phyloP scores from a whole-genome alignment of 2,888 invertebrate genomes.

The Thymelicus lineola region DNA sequence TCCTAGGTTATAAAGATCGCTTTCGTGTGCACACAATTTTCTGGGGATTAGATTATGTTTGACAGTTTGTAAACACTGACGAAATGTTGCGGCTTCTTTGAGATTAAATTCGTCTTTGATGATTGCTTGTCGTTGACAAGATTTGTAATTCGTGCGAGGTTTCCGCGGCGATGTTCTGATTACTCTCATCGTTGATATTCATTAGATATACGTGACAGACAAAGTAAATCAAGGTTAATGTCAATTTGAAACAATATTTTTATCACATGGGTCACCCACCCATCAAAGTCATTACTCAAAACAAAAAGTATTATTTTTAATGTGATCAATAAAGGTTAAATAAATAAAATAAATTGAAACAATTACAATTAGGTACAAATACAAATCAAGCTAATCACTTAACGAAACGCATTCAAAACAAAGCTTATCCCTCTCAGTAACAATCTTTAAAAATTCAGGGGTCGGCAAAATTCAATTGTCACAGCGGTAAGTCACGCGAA shows the following conservation, averaged over 20 bases:
- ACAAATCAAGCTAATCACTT: conserved; percentile 14
- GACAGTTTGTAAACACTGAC: conserved; percentile 66
- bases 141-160: conserved; percentile 64
- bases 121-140: conserved; percentile 75
- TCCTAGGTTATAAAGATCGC: conserved; percentile 13
- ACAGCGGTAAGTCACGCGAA: conserved; percentile 73
- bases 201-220: too few relatives aligned
- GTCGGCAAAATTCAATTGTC: conserved; percentile 62
- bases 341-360: too few relatives aligned
- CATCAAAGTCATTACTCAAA: too few relatives aligned
- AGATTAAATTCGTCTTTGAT: conserved; percentile 76
- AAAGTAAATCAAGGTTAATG: too few relatives aligned
- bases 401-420: conserved; percentile 7
- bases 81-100: conserved; percentile 77
- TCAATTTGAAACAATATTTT: background rate
- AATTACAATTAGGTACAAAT: conserved; percentile 6
- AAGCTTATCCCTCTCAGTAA: conserved; percentile 46
- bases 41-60: conserved; percentile 47
- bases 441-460: conserved; percentile 53
- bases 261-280: too few relatives aligned
- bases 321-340: too few relatives aligned
- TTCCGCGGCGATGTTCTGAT: background rate
- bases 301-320: too few relatives aligned
- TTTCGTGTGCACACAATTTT: conserved; percentile 1
- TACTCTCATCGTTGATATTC: background rate